phyloP scores from a whole-genome alignment of 2,113 vertebrate species.

The Oxyruncus cristatus region DNA sequence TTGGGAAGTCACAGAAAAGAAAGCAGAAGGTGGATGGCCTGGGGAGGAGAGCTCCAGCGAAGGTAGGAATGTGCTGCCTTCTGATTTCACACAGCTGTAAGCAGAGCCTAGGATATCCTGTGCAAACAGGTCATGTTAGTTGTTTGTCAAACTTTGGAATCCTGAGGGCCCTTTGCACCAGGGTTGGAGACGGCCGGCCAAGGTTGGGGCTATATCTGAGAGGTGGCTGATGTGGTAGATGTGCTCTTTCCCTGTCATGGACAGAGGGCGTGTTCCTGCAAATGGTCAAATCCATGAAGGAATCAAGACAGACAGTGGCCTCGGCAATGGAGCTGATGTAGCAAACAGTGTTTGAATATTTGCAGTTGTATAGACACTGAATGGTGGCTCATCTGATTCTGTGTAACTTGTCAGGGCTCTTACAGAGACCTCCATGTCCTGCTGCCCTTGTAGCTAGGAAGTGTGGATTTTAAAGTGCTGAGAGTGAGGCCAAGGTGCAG shows the following conservation, averaged over 20 bases:
- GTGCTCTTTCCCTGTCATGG: not conserved
- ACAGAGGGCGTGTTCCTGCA: not conserved
- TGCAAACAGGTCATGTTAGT: fast-evolving
- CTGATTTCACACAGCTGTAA: not conserved
- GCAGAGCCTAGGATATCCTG: not conserved
- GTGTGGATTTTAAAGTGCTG: not conserved
- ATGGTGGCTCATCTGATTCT: not conserved
- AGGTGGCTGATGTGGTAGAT: not conserved
- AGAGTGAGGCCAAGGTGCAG: not conserved
- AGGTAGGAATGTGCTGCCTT: not conserved
- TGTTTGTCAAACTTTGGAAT: not conserved
- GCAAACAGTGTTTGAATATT: not conserved
- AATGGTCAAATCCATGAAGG: not conserved
- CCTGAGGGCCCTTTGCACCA: not conserved
- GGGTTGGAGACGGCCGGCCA: not conserved
- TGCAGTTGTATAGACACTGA: not conserved
- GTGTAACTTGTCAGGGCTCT: not conserved
- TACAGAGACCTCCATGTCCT: not conserved
- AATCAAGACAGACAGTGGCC: not conserved
- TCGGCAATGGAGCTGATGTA: not conserved
- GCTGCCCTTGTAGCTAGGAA: not conserved
- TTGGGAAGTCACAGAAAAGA: not conserved
- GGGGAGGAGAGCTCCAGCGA: not conserved
- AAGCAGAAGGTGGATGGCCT: not conserved
- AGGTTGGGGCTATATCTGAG: not conserved